A percentile compares a stretch with the other conserved stretches of the same genome.
Evolutionary conservation across 2,797 vertebrate genomes (phyloP).

Genomic region (Balearica regulorum): DNA sequence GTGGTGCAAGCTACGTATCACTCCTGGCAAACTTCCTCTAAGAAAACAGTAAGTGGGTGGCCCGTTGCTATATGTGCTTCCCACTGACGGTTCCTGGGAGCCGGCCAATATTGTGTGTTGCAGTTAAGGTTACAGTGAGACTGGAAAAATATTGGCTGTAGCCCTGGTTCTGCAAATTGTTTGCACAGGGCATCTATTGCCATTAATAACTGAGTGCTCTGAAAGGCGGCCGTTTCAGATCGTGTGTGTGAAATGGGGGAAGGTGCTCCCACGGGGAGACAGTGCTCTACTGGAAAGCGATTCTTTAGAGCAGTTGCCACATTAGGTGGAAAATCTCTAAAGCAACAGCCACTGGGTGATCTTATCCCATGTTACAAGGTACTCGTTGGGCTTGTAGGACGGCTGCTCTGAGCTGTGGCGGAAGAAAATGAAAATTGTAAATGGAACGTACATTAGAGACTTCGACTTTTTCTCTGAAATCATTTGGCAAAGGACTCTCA

Average conservation of each 20-base stretch:
- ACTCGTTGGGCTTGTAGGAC: not conserved
- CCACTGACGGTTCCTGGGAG: constrained; percentile 38
- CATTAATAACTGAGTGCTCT: not conserved
- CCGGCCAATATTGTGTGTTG: constrained; percentile 22
- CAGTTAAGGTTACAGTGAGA: constrained; percentile 43
- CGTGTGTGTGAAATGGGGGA: not conserved
- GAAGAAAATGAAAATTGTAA: constrained; percentile 3
- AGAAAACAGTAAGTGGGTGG: constrained; percentile 63
- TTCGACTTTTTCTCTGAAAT: not conserved
- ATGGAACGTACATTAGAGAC: not conserved
- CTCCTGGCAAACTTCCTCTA: constrained; percentile 52
- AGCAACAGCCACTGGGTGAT: not conserved
- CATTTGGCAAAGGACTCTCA: not conserved
- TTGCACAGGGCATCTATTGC: not conserved
- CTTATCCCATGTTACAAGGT: not conserved
- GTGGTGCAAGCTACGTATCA: constrained; percentile 52
- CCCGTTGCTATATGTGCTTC: constrained; percentile 19
- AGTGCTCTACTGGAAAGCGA: not conserved
- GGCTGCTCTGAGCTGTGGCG: not conserved
- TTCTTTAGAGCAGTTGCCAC: not conserved
- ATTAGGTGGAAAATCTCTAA: not conserved
- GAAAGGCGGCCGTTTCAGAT: fast-evolving
- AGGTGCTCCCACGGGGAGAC: not conserved
- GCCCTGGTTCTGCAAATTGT: constrained; percentile 6
- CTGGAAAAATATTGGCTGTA: constrained; percentile 34